Base-by-base conservation (phyloP, 2,797 vertebrate genomes). In the Acanthurus tractus region DNA sequence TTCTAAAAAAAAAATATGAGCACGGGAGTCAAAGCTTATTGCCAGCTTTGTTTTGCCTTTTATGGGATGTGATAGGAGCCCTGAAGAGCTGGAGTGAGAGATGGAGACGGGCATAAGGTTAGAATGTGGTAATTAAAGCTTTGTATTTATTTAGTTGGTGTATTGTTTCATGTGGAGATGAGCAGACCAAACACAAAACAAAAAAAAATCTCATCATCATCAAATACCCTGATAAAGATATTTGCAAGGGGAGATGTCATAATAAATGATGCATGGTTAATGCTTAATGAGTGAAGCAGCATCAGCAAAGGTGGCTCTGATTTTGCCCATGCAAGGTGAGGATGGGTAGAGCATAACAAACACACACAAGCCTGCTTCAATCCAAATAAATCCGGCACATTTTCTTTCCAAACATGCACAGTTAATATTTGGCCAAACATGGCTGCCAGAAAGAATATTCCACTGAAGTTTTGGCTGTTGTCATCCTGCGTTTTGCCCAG, bases 381-480 rank as follows among this genome's bases (percentile, higher is more conserved):
- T 73, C 74, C 42, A 80, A 72, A 75, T 64, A 71, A 76, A 84
- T 50, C 50, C 18, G 52, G 6, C 13, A 15, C 63, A 63, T 76
- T 81, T 46, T 48, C 62, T 78, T 78, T 70, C 52, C 61, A 63
- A 45, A 54, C 62, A 65, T 72, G 70, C 54, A 38, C 65, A 29
- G 63, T 61, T 63, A 70, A 79, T 85, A 75, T 86, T 74, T 76
- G 54, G 20, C 36, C 59, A 69, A 79, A 77, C 36, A 23, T 45
- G 2, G 49, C 66, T 40, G 54, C 78, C 59, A 79, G 66, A 25
- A 53, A 65, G 82, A 83, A 90, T 74, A 73, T 45, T 53, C 17
- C 49, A 12, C 2, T n/a, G 34, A 64, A 44, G 18, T 69, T 70
- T 34, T 42, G n/a, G 52, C 49, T 75, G 78, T 75, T 77, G 52